Percentiles rank a stretch among this genome's conserved stretches.
Evolutionary conservation across 2,113 vertebrate genomes (phyloP).

Genomic region (Neolamprologus sp.): DNA sequence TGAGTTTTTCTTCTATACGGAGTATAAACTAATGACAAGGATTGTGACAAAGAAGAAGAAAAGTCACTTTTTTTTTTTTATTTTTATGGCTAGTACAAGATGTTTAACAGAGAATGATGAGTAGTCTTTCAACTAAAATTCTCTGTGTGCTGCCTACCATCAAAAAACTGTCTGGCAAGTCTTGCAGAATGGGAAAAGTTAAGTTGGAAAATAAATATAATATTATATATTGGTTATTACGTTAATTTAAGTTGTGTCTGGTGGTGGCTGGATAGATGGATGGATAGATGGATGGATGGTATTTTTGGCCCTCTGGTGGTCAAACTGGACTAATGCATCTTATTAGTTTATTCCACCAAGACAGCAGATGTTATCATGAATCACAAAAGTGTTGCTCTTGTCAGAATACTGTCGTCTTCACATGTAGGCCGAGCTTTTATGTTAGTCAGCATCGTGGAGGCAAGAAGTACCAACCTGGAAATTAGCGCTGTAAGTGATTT

Average conservation of each 20-base stretch:
- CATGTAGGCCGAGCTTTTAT: not conserved
- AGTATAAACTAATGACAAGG: not conserved
- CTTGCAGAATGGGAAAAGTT: not conserved
- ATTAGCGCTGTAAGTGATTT: not conserved
- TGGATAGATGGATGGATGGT: not conserved
- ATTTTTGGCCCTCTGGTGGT: not conserved
- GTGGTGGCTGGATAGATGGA: not conserved
- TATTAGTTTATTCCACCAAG: not conserved
- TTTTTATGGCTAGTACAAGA: not conserved
- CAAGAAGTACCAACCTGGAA: not conserved
- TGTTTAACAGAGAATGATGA: not conserved
- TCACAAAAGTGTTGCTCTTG: not conserved
- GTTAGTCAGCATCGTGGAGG: not conserved
- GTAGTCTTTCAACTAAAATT: not conserved
- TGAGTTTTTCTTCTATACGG: not conserved
- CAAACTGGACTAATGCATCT: not conserved
- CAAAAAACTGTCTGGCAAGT: not conserved
- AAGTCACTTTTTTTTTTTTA: not conserved
- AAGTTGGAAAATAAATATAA: not conserved
- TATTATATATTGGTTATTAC: too few relatives aligned
- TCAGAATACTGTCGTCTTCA: not conserved
- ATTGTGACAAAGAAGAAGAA: not conserved
- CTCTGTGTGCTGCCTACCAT: not conserved
- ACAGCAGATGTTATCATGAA: not conserved
- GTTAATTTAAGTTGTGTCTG: not conserved